phyloP scores from a whole-genome alignment of 2,113 vertebrate genomes.

The Plotosus lineatus region DNA sequence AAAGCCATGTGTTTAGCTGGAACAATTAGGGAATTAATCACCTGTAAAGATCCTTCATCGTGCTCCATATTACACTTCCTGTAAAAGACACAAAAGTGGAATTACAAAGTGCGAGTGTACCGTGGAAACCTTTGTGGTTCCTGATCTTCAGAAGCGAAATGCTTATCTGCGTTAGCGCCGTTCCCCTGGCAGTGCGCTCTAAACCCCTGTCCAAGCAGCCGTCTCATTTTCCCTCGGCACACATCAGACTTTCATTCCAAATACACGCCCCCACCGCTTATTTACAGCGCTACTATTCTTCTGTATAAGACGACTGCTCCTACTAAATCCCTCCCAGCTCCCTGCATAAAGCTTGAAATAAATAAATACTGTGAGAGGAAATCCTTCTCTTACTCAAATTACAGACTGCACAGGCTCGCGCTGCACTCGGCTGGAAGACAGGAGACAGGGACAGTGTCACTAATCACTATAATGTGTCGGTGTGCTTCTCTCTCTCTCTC shows the following conservation, averaged over 20 bases:
- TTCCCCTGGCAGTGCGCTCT: slow-evolving; percentile 48
- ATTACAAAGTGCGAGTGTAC: background rate
- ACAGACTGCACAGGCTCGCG: background rate
- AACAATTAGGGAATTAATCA: slow-evolving; percentile 72
- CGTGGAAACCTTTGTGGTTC: slow-evolving; percentile 16
- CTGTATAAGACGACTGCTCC: slow-evolving; percentile 71
- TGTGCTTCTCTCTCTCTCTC: slow-evolving; percentile 1
- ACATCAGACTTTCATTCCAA: slow-evolving; percentile 68
- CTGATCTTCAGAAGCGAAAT: slow-evolving; percentile 60
- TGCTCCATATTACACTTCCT: background rate
- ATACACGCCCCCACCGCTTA: slow-evolving; percentile 50
- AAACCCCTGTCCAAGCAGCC: slow-evolving; percentile 53
- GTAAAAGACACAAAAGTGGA: slow-evolving; percentile 56
- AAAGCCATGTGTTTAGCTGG: slow-evolving; percentile 68
- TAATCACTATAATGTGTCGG: slow-evolving; percentile 25
- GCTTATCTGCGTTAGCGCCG: slow-evolving; percentile 64
- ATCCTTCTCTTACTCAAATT: slow-evolving; percentile 48
- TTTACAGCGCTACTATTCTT: slow-evolving; percentile 60
- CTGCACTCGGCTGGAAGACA: slow-evolving; percentile 39
- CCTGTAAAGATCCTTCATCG: slow-evolving; percentile 69
- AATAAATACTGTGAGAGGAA: slow-evolving; percentile 59
- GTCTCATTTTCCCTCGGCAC: slow-evolving; percentile 50
- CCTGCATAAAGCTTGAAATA: slow-evolving; percentile 67
- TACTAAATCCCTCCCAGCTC: slow-evolving; percentile 70
- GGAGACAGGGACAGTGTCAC: slow-evolving; percentile 61